Percentiles rank a stretch among this genome's conserved stretches.
Evolutionary conservation across 2,888 invertebrate genomes (phyloP).

Genomic region (Mythimna impura): DNA sequence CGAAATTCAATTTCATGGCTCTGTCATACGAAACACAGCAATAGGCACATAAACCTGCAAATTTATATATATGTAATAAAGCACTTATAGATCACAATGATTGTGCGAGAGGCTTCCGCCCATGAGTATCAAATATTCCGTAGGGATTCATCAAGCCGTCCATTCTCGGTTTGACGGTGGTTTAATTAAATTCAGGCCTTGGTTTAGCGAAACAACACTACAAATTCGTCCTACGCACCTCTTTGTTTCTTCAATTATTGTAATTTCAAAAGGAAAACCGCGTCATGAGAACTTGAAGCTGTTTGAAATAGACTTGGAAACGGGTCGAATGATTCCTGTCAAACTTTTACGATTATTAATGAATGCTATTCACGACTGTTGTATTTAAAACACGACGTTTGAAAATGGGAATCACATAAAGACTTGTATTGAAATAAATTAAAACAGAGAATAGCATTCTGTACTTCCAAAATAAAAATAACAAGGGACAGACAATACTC

Average conservation of each 20-base stretch:
- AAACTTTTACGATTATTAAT: conserved; percentile 51
- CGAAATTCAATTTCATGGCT: conserved; percentile 32
- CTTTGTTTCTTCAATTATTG: conserved; percentile 54
- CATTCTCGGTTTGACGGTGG: conserved; percentile 63
- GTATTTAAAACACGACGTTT: conserved; percentile 38
- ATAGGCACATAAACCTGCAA: conserved; percentile 13
- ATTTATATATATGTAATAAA: conserved; percentile 5
- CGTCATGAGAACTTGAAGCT: conserved; percentile 33
- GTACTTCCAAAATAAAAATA: conserved; percentile 31
- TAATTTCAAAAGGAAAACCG: conserved; percentile 45
- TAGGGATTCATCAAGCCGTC: conserved; percentile 51
- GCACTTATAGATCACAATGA: conserved; percentile 23
- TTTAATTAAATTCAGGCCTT: conserved; percentile 71
- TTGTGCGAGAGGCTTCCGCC: conserved; percentile 36
- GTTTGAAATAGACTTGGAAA: conserved; percentile 30
- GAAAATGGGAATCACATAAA: neutral
- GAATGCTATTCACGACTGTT: conserved; percentile 30
- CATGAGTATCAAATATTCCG: conserved; percentile 58
- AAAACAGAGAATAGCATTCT: conserved; percentile 10
- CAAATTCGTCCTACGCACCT: conserved; percentile 35
- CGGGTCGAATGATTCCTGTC: conserved; percentile 38
- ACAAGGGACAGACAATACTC: conserved; percentile 27
- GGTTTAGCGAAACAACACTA: conserved; percentile 46
- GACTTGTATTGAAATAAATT: conserved; percentile 18
- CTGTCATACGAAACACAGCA: conserved; percentile 12